phyloP scores from a whole-genome alignment of 2,113 vertebrate species.

The Entosphenus tridentatus region DNA sequence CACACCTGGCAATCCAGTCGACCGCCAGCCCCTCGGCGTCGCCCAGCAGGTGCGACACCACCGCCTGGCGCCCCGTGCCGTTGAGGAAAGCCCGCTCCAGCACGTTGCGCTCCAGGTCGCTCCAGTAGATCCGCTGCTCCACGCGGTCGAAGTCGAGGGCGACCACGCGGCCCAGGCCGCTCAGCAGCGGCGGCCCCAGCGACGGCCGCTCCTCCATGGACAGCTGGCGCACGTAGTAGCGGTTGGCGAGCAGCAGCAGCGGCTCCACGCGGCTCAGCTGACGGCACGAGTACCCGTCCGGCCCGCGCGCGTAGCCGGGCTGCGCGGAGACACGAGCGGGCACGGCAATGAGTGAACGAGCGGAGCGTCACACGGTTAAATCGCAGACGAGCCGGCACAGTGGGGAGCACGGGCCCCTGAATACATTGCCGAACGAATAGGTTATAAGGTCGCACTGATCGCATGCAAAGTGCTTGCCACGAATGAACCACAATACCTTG shows the following conservation, averaged over 20 bases:
- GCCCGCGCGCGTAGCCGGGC: constrained; percentile 20
- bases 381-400: too few relatives aligned
- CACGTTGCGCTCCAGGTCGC: constrained; percentile 16
- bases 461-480: too few relatives aligned
- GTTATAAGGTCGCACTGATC: too few relatives aligned
- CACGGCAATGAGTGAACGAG: too few relatives aligned
- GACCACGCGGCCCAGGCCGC: constrained; percentile 19
- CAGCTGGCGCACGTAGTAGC: constrained; percentile 28
- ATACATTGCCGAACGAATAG: too few relatives aligned
- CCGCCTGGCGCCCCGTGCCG: constrained; percentile 18
- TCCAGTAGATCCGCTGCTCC: constrained; percentile 24
- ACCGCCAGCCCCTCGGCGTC: constrained; percentile 21
- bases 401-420: too few relatives aligned
- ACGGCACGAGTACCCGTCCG: constrained; percentile 23
- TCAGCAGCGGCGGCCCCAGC: constrained; percentile 17
- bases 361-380: too few relatives aligned
- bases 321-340: too few relatives aligned
- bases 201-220: constrained; percentile 19
- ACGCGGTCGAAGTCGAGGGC: constrained; percentile 21
- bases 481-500: too few relatives aligned
- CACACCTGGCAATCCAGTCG: constrained; percentile 28
- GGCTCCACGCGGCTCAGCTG: constrained; percentile 25
- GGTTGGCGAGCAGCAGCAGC: constrained; percentile 23
- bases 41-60: constrained; percentile 11
- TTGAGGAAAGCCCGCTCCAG: constrained; percentile 26